Conservation (phyloP, 2,888 invertebrate species). For the Pristionchus arcanus region DNA sequence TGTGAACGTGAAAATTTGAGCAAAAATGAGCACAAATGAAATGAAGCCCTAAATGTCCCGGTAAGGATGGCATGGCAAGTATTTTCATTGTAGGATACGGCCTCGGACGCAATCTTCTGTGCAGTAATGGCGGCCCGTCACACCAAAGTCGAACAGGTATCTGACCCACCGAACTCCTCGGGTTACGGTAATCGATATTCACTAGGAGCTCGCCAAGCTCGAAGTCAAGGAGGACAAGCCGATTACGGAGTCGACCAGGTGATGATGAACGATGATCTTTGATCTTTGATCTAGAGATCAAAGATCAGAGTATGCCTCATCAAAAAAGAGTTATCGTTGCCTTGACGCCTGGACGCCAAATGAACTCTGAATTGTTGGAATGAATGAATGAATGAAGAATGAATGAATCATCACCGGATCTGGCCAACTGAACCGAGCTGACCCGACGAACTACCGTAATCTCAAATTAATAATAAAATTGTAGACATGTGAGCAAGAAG, state of each 20-base stretch:
- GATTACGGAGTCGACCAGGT: not conserved
- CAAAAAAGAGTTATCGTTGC: no score
- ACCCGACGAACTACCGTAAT: not conserved
- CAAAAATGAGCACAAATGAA: no score
- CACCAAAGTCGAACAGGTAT: slow-evolving; percentile 87
- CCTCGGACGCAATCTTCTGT: slow-evolving; percentile 94
- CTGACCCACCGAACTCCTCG: slow-evolving; percentile 1
- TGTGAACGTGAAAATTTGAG: no score
- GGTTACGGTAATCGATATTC: not conserved
- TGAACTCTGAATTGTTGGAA: not conserved
- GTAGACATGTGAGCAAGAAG: slow-evolving; percentile 17
- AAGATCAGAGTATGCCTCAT: no score
- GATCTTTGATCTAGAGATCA: no score
- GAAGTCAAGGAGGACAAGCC: not conserved
- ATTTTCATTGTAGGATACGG: slow-evolving; percentile 83
- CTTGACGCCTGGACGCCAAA: no score
- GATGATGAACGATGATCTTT: not conserved
- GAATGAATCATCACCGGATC: no score
- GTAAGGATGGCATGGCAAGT: no score
- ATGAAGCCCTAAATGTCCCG: no score
- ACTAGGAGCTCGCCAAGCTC: slow-evolving; percentile 11
- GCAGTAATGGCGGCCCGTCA: slow-evolving; percentile 93
- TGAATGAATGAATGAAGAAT: no score
- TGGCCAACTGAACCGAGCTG: not conserved
- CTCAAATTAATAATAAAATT: not conserved